Evolutionary conservation across 2,888 invertebrate species (phyloP).

Genomic region (Luffia ferchaultella): DNA sequence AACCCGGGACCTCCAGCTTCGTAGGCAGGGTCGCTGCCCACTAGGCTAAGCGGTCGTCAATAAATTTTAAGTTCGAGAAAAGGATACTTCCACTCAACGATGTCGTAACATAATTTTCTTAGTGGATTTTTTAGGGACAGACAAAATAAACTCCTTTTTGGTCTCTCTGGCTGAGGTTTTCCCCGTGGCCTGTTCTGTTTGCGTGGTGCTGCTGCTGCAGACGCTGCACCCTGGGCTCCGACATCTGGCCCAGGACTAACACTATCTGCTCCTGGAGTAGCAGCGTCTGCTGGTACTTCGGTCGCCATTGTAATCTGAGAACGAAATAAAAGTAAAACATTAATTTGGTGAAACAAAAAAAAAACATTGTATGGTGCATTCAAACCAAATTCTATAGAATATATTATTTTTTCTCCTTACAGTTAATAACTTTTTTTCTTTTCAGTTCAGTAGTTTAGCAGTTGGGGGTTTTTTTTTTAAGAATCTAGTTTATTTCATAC

Average conservation of each 20-base stretch:
- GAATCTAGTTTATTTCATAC: too few species aligned
- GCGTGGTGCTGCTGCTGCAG: constrained; percentile 56
- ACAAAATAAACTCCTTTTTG: constrained; percentile 90
- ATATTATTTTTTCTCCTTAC: too few species aligned
- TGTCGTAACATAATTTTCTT: constrained; percentile 92
- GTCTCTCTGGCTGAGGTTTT: constrained; percentile 89
- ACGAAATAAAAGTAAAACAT: constrained; percentile 5
- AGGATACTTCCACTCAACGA: constrained; percentile 99
- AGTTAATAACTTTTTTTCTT: too few species aligned
- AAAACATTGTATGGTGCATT: too few species aligned
- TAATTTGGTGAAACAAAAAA: too few species aligned
- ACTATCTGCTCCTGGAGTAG: constrained; percentile 26
- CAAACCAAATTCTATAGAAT: too few species aligned
- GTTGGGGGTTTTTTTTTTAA: too few species aligned
- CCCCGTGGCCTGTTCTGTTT: constrained; percentile 73
- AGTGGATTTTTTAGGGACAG: constrained; percentile 92
- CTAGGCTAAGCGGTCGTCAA: too few species aligned
- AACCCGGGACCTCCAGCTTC: too few species aligned
- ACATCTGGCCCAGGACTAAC: constrained; percentile 29
- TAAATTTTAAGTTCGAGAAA: too few species aligned
- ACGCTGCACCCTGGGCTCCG: constrained; percentile 18
- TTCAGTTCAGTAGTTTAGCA: too few species aligned
- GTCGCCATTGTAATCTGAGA: constrained; percentile 45
- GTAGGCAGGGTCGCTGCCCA: too few species aligned
- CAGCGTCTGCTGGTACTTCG: constrained; percentile 33